phyloP scores from a whole-genome alignment of 2,797 vertebrate species.

The Falco concolor region DNA sequence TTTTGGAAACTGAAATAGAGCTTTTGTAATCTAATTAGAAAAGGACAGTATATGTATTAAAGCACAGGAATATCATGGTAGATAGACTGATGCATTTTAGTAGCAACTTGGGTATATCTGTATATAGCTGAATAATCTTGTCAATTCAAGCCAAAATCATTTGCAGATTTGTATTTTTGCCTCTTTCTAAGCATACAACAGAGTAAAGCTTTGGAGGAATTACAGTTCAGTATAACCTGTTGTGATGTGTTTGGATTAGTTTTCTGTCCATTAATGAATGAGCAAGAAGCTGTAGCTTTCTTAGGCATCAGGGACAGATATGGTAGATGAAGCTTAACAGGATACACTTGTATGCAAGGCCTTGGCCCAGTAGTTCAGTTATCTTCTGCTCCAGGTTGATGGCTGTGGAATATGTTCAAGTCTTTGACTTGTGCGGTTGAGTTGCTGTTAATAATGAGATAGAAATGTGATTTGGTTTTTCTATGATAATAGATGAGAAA shows the following conservation, averaged over 20 bases:
- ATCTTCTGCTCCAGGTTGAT: neutral
- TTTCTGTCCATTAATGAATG: neutral
- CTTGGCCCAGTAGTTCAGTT: neutral
- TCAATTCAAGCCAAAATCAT: neutral
- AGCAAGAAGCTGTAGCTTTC: neutral
- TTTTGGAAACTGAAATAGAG: neutral
- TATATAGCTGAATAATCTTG: neutral
- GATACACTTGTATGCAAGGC: neutral
- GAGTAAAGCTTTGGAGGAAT: neutral
- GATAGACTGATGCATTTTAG: neutral
- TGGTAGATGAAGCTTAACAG: neutral
- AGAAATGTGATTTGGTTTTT: neutral
- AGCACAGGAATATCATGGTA: neutral
- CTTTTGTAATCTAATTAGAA: neutral
- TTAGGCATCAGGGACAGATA: neutral
- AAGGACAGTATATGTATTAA: neutral
- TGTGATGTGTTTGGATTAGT: neutral
- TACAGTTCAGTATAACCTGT: neutral
- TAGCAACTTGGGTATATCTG: neutral
- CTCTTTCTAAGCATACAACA: neutral
- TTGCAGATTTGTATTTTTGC: neutral
- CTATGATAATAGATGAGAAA: neutral
- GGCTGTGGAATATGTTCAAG: neutral
- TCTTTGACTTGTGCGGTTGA: neutral
- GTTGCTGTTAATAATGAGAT: neutral